phyloP scores from a whole-genome alignment of 2,797 vertebrate genomes.

The Pseudopleuronectes americanus region DNA sequence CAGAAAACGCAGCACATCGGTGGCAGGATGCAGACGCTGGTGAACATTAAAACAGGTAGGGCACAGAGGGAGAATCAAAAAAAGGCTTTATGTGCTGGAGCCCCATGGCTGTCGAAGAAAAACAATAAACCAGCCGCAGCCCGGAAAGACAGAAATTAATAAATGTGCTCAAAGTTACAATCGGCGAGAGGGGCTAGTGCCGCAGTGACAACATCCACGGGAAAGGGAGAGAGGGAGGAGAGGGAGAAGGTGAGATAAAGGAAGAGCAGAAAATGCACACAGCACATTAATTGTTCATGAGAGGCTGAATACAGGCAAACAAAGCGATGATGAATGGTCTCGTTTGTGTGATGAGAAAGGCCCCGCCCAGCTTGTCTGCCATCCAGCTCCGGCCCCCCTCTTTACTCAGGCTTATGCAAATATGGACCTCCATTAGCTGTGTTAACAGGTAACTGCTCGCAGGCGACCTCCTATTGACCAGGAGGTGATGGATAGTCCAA shows the following conservation, averaged over 20 bases:
- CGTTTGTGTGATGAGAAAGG: constrained; percentile 74
- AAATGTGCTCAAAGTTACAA: constrained; percentile 56
- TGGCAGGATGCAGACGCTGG: constrained; percentile 34
- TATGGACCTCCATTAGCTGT: constrained; percentile 72
- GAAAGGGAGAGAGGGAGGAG: constrained; percentile 67
- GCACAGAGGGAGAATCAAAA: constrained; percentile 32
- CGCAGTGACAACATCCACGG: constrained; percentile 49
- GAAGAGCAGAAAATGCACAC: constrained; percentile 68
- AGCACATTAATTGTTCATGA: constrained; percentile 80
- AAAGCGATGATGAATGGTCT: constrained; percentile 81
- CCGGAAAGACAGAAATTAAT: constrained; percentile 50
- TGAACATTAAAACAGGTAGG: constrained; percentile 47
- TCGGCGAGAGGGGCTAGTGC: constrained; percentile 34
- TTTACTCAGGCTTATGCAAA: constrained; percentile 73
- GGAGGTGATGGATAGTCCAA: constrained; percentile 64
- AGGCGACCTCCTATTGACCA: constrained; percentile 69
- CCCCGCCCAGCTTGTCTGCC: constrained; percentile 67
- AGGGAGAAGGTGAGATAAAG: constrained; percentile 55
- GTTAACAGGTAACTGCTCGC: constrained; percentile 76
- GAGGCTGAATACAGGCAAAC: constrained; percentile 75
- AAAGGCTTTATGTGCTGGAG: constrained; percentile 39
- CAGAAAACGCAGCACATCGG: constrained; percentile 41
- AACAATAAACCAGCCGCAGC: constrained; percentile 34
- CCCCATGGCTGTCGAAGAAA: constrained; percentile 47
- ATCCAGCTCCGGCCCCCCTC: constrained; percentile 38